Evolutionary conservation across 2,113 vertebrate species (phyloP), one percentile per base, ranked within the genome.

Genomic region (Isurus oxyrinchus): DNA sequence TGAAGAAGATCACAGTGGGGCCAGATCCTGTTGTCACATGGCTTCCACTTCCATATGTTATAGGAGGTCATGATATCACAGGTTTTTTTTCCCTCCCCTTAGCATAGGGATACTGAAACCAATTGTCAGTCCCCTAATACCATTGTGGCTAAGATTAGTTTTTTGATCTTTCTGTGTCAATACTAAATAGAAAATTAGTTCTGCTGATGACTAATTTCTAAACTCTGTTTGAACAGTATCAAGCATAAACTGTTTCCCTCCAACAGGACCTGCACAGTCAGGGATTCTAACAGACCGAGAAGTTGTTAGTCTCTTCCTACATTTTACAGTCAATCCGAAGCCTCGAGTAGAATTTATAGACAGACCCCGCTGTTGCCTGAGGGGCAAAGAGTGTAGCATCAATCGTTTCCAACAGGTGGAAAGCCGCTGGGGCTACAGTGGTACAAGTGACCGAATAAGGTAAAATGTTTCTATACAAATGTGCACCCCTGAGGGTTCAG

Each of bases 371-470:
- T 99, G 99, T 98, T 99, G 99, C 97, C 98, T 99, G 96, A 98
- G 99, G 0, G 99, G 99, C 96, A 99, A 99, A 97, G 99, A 99
- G 97, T 99, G 99, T 97, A 99, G 98, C 98, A 99, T 99, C 97
- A 99, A 98, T 44, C 99, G 99, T 55, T 99, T 99, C 97, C 99
- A 99, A 97, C 99, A 99, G 97, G 99, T 99, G 97, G 99, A 99
- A 98, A 99, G 99, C 97, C 99, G 99, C 97, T 99, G 99, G 99
- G 99, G 99, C 67, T 99, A 99, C 98, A 99, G 99, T 0, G 99
- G 99, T 93, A 99, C 99, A 8, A 99, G 99, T 27, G 99, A 99
- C 98, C 98, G 99, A 96, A 99, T 99, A 97, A 98, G 99, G 99
- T 99, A 97, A 96, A 96, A 2, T 11, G 19, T 94, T 93, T 94